Evolutionary conservation across 2,113 vertebrate species (phyloP).

Genomic region (pig (Sus scrofa)): DNA sequence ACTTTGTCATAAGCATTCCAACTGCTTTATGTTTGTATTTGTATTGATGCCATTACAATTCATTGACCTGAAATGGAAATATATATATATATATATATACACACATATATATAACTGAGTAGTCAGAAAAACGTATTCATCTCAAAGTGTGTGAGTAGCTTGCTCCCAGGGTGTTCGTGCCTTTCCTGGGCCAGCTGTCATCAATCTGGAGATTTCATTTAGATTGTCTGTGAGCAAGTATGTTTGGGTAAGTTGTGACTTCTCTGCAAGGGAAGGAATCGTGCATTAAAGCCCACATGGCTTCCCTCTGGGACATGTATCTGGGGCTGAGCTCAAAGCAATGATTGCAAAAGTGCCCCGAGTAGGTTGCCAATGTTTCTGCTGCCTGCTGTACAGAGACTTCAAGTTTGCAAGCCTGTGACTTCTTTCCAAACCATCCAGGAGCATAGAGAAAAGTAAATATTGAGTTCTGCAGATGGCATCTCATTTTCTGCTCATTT

Average conservation of each 20-base stretch:
- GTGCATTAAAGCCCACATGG: not conserved
- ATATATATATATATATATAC: too few relatives aligned
- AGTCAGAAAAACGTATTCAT: not conserved
- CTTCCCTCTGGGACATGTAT: conserved; percentile 52
- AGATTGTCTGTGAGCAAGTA: conserved; percentile 45
- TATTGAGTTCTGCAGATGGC: conserved; percentile 53
- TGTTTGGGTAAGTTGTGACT: conserved; percentile 56
- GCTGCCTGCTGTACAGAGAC: conserved; percentile 30
- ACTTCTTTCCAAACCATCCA: conserved; percentile 3
- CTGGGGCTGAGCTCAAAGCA: conserved; percentile 14
- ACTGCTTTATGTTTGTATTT: conserved; percentile 23
- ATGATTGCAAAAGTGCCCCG: conserved; percentile 15
- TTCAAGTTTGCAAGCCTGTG: conserved; percentile 41
- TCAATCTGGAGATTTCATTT: conserved; percentile 58
- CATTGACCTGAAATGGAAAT: conserved; percentile 18
- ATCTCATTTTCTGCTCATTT: conserved; percentile 69
- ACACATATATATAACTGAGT: not conserved
- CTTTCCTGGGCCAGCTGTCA: conserved; percentile 50
- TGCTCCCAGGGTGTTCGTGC: not conserved
- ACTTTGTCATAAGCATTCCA: not conserved
- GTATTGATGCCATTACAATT: conserved; percentile 12
- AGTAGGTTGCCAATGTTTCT: conserved; percentile 50
- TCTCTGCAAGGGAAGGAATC: conserved; percentile 45
- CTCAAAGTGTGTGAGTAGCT: conserved; percentile 10
- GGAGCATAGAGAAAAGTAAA: not conserved